Evolutionary conservation across 2,888 invertebrate species (phyloP).

Genomic region (Spisula subtruncata): DNA sequence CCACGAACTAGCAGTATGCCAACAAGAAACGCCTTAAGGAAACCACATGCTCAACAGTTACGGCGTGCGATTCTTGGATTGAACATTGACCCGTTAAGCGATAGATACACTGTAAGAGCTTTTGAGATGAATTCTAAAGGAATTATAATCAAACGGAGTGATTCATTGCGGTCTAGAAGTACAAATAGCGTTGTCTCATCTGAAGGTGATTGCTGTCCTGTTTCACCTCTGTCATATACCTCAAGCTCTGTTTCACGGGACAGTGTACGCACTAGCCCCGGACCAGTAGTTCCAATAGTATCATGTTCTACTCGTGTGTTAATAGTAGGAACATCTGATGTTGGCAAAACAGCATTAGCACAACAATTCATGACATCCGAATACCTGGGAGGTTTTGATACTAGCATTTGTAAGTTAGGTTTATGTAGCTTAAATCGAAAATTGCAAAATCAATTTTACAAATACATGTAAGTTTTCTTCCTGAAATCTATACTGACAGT

Average conservation of each 20-base stretch:
- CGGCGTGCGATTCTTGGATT: too few relatives aligned
- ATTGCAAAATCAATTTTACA: too few relatives aligned
- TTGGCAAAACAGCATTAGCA: conserved; percentile 91
- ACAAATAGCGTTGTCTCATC: conserved; percentile 94
- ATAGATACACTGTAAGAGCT: conserved; percentile 94
- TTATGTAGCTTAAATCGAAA: too few relatives aligned
- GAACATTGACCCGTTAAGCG: conserved; percentile 68
- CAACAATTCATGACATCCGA: conserved; percentile 92
- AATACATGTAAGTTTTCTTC: too few relatives aligned
- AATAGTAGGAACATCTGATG: conserved; percentile 91
- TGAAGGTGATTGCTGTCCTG: conserved; percentile 87
- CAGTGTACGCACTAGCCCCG: conserved; percentile 95
- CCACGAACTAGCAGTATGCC: conserved; percentile 86
- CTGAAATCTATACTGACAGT: too few relatives aligned
- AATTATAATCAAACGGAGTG: conserved; percentile 96
- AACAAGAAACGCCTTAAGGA: conserved; percentile 76
- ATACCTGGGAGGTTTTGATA: conserved; percentile 92
- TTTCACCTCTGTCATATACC: conserved; percentile 79
- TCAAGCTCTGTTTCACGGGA: conserved; percentile 91
- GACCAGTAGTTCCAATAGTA: conserved; percentile 88
- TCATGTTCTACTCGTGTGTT: conserved; percentile 89
- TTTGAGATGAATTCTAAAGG: conserved; percentile 98
- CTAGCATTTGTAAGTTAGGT: conserved; percentile 89
- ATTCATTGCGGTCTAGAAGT: conserved; percentile 95
- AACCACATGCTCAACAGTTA: conserved; percentile 69